Evolutionary conservation across 2,113 vertebrate species (phyloP), one percentile per base, ranked within the genome.

Genomic region (Columbina picui): DNA sequence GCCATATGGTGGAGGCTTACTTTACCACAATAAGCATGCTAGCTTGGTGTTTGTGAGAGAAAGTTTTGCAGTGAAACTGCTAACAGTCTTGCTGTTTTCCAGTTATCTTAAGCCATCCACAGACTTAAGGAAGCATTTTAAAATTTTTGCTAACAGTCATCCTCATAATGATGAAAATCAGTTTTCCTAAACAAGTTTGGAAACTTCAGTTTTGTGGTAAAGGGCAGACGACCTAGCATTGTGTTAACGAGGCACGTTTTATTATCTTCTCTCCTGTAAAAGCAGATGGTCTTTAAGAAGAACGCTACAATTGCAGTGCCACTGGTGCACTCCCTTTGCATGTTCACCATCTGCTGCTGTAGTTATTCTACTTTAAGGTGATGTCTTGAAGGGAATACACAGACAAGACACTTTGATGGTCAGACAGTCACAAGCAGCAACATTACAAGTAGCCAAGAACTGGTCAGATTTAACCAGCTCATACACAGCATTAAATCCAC

Each of bases 171-270:
- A 56, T 0, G 0, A 84, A 77, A 63, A 81, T 19, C 3, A 67
- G 5, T 41, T 91, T 81, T 26, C 19, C 52, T 26, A 2, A 30
- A 49, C 45, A 57, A 36, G 7, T 10, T 38, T 22, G 64, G 50
- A 63, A 32, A 65, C 17, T 80, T 36, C 14, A 14, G 1, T 65
- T 60, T 9, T 26, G 16, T 27, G 14, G 43, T 53, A 85, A 89
- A 90, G 29, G 36, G 22, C 71, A 88, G n/a, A 59, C 29, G 15
- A 11, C 26, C 2, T 22, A 64, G 19, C 29, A 39, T 11, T 16
- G 12, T 55, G 16, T 43, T 59, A 74, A 70, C 13, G 22, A 14
- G 15, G 29, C 29, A 71, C 0, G 0, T 15, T 71, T 30, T 26
- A 30, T 55, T 79, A 41, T 41, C 32, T 67, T 59, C 25, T 55